Evolutionary conservation across 2,113 vertebrate genomes (phyloP).

Genomic region (Sylvilagus bachmani): DNA sequence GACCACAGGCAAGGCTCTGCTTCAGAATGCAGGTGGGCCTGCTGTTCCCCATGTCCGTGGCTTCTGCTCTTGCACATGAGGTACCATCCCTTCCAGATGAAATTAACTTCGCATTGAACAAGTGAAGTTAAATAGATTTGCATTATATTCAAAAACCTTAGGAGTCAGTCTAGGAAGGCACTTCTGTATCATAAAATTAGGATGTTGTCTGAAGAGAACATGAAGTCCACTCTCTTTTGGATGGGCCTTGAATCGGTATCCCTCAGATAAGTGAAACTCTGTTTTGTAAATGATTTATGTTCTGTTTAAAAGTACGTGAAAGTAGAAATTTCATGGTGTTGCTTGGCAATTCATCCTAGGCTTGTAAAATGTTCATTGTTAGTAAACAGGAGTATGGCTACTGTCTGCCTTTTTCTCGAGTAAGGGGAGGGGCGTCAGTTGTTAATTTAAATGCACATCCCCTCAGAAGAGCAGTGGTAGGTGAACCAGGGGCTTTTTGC

Average conservation of each 20-base stretch:
- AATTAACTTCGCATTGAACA: neutral
- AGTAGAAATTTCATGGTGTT: conserved; percentile 57
- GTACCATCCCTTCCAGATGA: neutral
- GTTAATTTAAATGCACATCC: neutral
- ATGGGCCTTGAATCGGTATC: conserved; percentile 26
- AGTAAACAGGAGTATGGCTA: neutral
- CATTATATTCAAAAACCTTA: neutral
- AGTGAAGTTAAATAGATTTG: neutral
- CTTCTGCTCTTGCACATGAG: fast-evolving
- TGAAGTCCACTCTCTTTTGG: conserved; percentile 13
- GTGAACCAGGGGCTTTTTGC: neutral
- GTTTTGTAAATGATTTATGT: conserved; percentile 30
- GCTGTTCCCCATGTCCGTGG: neutral
- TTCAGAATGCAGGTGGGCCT: neutral
- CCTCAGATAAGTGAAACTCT: neutral
- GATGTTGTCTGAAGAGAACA: conserved; percentile 59
- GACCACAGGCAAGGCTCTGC: neutral
- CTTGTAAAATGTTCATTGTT: neutral
- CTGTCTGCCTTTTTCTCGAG: neutral
- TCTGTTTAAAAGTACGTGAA: conserved; percentile 35
- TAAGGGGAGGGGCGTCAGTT: neutral
- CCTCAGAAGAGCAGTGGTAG: no score
- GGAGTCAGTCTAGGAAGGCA: conserved; percentile 24
- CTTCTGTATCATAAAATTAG: conserved; percentile 45
- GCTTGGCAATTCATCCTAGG: neutral